Evolutionary conservation across 1,140 invertebrate genomes (phyloP), one percentile per base, ranked within the genome.

Genomic region (Drosophila serrata): DNA sequence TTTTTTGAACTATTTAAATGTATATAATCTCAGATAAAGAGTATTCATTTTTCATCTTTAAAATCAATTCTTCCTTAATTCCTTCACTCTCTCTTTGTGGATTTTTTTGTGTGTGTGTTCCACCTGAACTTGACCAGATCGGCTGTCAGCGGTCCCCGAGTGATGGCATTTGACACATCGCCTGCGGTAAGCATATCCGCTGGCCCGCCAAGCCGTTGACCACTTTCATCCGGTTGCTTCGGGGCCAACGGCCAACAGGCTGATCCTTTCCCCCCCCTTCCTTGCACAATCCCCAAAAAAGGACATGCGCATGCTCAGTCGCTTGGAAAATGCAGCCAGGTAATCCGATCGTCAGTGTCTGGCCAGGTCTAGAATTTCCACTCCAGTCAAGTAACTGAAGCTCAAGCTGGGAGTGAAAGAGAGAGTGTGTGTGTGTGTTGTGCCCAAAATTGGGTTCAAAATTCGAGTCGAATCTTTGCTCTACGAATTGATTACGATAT

Each of bases 401-500:
- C 31, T 49, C 35, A 45, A 35, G 17, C 17, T 53, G 42, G 43
- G 22, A 39, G 48, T 51, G 55, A 60, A 45, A 53, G 48, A 57
- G 55, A 60, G 51, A 53, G 27, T 6, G 35, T 7, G n/a, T n/a
- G n/a, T n/a, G n/a, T n/a, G n/a, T 0, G 56, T 62, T 70, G 57
- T 43, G 56, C 12, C 75, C 12, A 40, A 84, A 84, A 90, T 72
- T 60, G 70, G 77, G 73, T 75, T 90, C 63, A 76, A 78, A 78
- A 77, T 48, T 78, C 55, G 62, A 68, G 53, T 37, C 13, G 31
- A 61, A 42, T 42, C 15, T 63, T 75, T 60, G 59, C 63, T 64
- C 65, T n/a, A 63, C 63, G 59, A 91, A 91, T 91, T 91, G 80
- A 87, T 91, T 91, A 87, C 75, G 84, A 80, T 81, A 90, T 87